Conservation (phyloP, 2,797 vertebrate genomes). For the Enoplosus armatus region DNA sequence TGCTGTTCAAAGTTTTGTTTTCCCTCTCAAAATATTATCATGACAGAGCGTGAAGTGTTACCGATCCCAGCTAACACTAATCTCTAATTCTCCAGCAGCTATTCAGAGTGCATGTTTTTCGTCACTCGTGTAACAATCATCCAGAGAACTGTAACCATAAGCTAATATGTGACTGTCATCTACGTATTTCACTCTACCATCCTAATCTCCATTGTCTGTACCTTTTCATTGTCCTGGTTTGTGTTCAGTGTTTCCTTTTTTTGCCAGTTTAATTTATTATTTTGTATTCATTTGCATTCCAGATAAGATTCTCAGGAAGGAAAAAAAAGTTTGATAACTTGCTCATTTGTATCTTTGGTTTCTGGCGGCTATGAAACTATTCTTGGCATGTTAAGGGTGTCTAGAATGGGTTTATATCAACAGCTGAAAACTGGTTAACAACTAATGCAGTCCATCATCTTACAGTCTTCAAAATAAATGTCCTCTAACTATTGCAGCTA, state of each 20-base stretch:
- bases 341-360: slow-evolving; percentile 63
- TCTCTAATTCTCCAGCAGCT: slow-evolving; percentile 50
- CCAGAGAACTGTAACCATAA: slow-evolving; percentile 67
- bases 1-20: slow-evolving; percentile 35
- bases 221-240: slow-evolving; percentile 69
- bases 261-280: slow-evolving; percentile 87
- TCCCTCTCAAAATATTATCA: slow-evolving; percentile 8
- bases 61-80: slow-evolving; percentile 21
- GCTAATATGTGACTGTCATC: slow-evolving; percentile 56
- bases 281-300: slow-evolving; percentile 91
- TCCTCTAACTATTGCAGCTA: slow-evolving; percentile 72
- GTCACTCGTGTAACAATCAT: slow-evolving; percentile 43
- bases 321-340: slow-evolving; percentile 74
- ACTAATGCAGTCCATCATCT: slow-evolving; percentile 66
- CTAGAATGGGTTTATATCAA: slow-evolving; percentile 57
- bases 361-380: slow-evolving; percentile 68
- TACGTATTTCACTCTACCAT: slow-evolving; percentile 52
- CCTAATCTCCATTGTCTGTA: slow-evolving; percentile 63
- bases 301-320: slow-evolving; percentile 95
- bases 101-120: slow-evolving; percentile 37
- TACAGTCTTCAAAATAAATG: slow-evolving; percentile 83
- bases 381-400: slow-evolving; percentile 49
- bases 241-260: slow-evolving; percentile 74
- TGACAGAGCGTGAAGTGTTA: slow-evolving; percentile 34
- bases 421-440: slow-evolving; percentile 70